These are phyloP conservation scores for Sparidentex hasta DNA, from an alignment of 2,797 vertebrate species.

Conservation along the genomic window DNA sequence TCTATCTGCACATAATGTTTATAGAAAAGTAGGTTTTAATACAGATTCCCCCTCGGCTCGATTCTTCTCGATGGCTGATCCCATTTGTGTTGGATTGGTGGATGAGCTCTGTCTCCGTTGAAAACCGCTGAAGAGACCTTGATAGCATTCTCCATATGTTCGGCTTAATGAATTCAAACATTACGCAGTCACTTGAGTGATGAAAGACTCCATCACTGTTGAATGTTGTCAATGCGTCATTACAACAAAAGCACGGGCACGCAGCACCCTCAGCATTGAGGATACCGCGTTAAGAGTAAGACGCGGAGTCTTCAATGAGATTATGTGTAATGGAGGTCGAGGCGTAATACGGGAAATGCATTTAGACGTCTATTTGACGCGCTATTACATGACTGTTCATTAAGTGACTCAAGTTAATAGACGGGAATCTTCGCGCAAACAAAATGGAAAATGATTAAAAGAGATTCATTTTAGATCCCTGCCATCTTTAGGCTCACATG, in stretches of 20 bases:
- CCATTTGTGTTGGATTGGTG: slow-evolving; percentile 55
- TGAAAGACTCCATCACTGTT: slow-evolving; percentile 65
- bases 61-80: slow-evolving; percentile 41
- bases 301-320: neutral
- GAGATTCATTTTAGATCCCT: slow-evolving; percentile 21
- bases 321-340: slow-evolving; percentile 24
- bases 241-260: slow-evolving; percentile 42
- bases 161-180: slow-evolving; percentile 71
- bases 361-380: neutral
- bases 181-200: slow-evolving; percentile 67
- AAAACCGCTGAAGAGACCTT: slow-evolving; percentile 70
- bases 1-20: slow-evolving; percentile 40
- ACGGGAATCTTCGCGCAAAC: neutral
- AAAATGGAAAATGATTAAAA: neutral
- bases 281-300: slow-evolving; percentile 31
- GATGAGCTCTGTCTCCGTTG: slow-evolving; percentile 60
- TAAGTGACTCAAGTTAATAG: slow-evolving; percentile 4
- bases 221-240: slow-evolving; percentile 66
- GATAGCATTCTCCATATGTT: slow-evolving; percentile 75
- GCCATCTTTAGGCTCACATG: neutral
- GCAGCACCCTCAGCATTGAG: slow-evolving; percentile 12
- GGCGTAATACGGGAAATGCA: slow-evolving; percentile 13
- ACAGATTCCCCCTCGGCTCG: slow-evolving; percentile 41
- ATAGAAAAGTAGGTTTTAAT: slow-evolving; percentile 47
- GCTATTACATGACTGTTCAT: neutral